Evolutionary conservation across 1,140 invertebrate species (phyloP), one percentile per base, ranked within the genome.

Genomic region (Prorops nasuta): DNA sequence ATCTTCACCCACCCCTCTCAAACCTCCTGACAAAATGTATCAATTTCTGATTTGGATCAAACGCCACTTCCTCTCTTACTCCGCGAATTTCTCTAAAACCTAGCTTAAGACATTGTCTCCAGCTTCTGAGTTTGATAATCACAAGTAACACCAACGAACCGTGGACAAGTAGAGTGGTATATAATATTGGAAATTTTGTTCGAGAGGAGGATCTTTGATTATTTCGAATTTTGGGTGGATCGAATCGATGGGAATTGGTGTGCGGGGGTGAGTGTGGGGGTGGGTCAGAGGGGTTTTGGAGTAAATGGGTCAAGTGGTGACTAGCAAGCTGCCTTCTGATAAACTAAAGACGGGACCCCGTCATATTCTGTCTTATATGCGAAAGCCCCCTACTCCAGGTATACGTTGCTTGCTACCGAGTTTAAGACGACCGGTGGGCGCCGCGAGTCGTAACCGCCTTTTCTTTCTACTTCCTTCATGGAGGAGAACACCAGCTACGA

Each of bases 291-390:
- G 24, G 24, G 10, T 6, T 6, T 28, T 28, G 17, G 16, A 21
- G 44, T 3, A 15, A 32, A 20, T 39, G 37, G 40, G 38, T 17
- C 16, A 40, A 15, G 20, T 20, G 39, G 42, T 21, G 21, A 22
- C 50, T 48, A 28, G 38, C 35, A 32, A 22, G 44, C 38, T 56
- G 38, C 52, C 55, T 53, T 58, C 24, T 50, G 45, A 54, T 69
- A 67, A 65, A 71, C 69, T 72, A 69, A 70, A 63, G 57, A 61
- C 66, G 49, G 53, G 51, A 41, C 58, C 65, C 66, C 52, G 65
- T 71, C 71, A 72, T 73, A 73, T 74, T 69, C 70, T 63, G 62
- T 70, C 72, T 77, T 76, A 76, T 76, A 77, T 74, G 67, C 63
- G 56, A 63, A 52, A 34, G 47, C 15, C 68, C 73, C 72, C 71